Base-by-base conservation (phyloP, 2,113 vertebrate species). In the Cercopithecus mona region DNA sequence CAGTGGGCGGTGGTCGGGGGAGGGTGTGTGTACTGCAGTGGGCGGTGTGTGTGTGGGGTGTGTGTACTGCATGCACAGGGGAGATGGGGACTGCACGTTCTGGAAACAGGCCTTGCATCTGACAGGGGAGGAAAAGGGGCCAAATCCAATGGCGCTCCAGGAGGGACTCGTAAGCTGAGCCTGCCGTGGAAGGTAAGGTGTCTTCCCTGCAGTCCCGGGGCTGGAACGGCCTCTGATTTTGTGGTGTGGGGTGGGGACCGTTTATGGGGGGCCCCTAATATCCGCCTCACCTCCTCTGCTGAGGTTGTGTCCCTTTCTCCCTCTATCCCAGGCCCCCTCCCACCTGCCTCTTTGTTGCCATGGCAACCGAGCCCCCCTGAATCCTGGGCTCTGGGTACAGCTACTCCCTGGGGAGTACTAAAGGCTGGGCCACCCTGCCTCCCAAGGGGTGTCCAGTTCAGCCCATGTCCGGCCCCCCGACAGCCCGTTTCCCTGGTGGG, bases 21-120 rank as follows among this genome's bases (percentile, higher is more conserved):
- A 7, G 22, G 14, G 30, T 20, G 7, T 55, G 8, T 8, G 5
- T 0, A 4, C 0, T 0, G 0, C 11, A 8, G 52, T 20, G 18
- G 52, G 52, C 6, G 18, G 17, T 55, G 52, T 55, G 18, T 18
- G 52, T 20, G 52, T 20, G 52, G 27, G 14, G 30, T 16, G 13
- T 55, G 10, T 12, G 8, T 0, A 6, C 0, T 0, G 0, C 11
- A 8, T 16, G 48, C 2, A 1, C 14, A 2, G 0, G 35, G 43
- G 18, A 92, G 57, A 22, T 0, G 35, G 10, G n/a, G 68, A 55
- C 30, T 5, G 57, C 0, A 0, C 8, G 11, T 17, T 45, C 35
- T 61, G 10, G 27, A 82, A 25, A 40, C 48, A 30, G 78, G 52
- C 59, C n/a, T 66, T 27, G 1, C 2, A 8, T 43, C 38, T 38